These are phyloP conservation scores for Euzophera pinguis DNA, from an alignment of 2,888 invertebrate genomes.

Conservation along the genomic window DNA sequence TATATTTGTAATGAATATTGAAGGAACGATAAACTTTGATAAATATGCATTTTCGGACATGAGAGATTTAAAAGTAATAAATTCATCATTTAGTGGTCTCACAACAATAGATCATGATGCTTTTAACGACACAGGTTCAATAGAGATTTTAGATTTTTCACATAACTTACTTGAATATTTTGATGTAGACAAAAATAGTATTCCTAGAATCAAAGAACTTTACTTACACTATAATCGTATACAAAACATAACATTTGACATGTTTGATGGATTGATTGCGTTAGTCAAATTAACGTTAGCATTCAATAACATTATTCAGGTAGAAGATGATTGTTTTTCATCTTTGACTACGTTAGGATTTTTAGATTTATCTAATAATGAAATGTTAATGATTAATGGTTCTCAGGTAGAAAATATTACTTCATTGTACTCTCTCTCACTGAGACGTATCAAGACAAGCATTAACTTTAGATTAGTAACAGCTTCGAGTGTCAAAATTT, in stretches of 20 bases:
- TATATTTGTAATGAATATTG: constrained; percentile 16
- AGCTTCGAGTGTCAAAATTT: constrained; percentile 14
- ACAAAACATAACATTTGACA: constrained; percentile 18
- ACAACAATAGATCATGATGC: constrained; percentile 19
- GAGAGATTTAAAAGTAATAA: constrained; percentile 14
- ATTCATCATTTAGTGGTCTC: constrained; percentile 24
- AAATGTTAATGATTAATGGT: constrained; percentile 17
- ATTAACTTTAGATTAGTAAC: constrained; percentile 20
- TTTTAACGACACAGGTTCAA: constrained; percentile 19
- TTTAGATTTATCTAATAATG: constrained; percentile 24
- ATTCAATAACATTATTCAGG: constrained; percentile 21
- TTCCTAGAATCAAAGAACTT: constrained; percentile 21
- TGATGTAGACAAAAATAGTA: constrained; percentile 20
- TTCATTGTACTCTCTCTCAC: constrained; percentile 17
- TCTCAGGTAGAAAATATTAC: constrained; percentile 22
- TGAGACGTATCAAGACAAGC: constrained; percentile 19
- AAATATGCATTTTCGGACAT: constrained; percentile 20
- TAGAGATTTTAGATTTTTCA: constrained; percentile 23
- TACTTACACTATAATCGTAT: constrained; percentile 24
- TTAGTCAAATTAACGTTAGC: constrained; percentile 21
- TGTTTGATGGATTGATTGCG: constrained; percentile 19
- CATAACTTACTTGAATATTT: constrained; percentile 24
- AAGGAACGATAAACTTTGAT: constrained; percentile 12
- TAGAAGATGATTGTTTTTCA: constrained; percentile 19
- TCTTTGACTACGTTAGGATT: constrained; percentile 14